A percentile compares a stretch with the other conserved stretches of the same genome.
These are phyloP conservation scores for Syrmaticus mikado DNA, from an alignment of 2,113 vertebrate genomes.

Conservation along the genomic window DNA sequence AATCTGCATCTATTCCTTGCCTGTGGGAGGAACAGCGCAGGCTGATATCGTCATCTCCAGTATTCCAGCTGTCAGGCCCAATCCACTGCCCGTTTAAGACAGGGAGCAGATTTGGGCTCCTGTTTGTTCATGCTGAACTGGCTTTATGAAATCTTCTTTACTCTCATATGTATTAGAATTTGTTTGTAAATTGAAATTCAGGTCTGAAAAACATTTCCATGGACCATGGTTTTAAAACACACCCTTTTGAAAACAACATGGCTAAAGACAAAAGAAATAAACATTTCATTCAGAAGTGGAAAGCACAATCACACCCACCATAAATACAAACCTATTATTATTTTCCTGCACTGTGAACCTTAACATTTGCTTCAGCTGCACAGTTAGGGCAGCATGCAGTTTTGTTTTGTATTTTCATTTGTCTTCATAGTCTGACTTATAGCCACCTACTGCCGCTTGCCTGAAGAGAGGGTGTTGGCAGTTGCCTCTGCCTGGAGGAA, in stretches of 20 bases:
- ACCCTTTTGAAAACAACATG: not conserved
- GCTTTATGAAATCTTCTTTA: not conserved
- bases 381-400: not conserved
- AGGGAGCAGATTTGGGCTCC: not conserved
- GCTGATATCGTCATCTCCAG: rapidly evolving
- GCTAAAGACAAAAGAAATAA: not conserved
- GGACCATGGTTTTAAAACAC: not conserved
- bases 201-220: not conserved
- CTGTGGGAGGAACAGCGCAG: not conserved
- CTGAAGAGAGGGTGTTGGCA: not conserved
- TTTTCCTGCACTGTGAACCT: not conserved
- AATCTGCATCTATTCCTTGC: rapidly evolving
- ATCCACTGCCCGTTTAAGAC: not conserved
- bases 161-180: rapidly evolving
- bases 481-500: not conserved
- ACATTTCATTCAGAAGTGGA: not conserved
- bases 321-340: not conserved
- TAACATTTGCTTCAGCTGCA: not conserved
- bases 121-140: not conserved
- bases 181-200: not conserved
- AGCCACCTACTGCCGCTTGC: not conserved
- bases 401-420: not conserved
- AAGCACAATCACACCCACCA: rapidly evolving
- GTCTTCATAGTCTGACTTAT: not conserved
- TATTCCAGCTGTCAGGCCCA: not conserved